phyloP scores from a whole-genome alignment of 2,888 invertebrate genomes.

The Eulithis testata region DNA sequence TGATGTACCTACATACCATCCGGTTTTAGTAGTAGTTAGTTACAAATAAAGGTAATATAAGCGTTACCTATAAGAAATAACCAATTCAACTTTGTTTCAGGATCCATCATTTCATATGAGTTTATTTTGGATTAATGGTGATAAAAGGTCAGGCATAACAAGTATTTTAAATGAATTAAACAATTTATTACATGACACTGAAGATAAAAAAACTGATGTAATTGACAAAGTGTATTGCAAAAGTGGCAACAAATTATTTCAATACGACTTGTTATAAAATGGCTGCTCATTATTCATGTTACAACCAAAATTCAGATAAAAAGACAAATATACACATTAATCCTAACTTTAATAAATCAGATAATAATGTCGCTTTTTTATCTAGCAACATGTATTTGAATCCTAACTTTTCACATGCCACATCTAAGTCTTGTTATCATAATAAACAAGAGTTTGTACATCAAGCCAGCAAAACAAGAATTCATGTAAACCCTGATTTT shows the following conservation, averaged over 20 bases:
- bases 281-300: conserved; percentile 34
- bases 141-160: conserved; percentile 82
- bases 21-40: too few relatives aligned
- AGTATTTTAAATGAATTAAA: conserved; percentile 80
- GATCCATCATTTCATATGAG: conserved; percentile 94
- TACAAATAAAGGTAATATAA: too few relatives aligned
- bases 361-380: conserved; percentile 12
- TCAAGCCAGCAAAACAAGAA: conserved; percentile 52
- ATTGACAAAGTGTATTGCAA: conserved; percentile 87
- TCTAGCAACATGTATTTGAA: conserved; percentile 60
- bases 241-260: conserved; percentile 90
- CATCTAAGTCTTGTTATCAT: conserved; percentile 23
- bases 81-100: conserved; percentile 75
- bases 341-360: conserved; percentile 68
- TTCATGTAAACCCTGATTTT: conserved; percentile 81
- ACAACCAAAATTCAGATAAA: conserved; percentile 29
- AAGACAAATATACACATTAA: conserved; percentile 68
- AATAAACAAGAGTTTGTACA: conserved; percentile 14
- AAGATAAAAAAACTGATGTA: conserved; percentile 68
- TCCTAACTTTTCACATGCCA: conserved; percentile 60
- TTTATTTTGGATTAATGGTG: conserved; percentile 91
- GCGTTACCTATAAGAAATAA: too few relatives aligned
- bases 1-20: too few relatives aligned
- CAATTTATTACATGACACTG: conserved; percentile 61
- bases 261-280: conserved; percentile 77